Evolutionary conservation across 2,888 invertebrate genomes (phyloP).

Genomic region (Polyommatus icarus): DNA sequence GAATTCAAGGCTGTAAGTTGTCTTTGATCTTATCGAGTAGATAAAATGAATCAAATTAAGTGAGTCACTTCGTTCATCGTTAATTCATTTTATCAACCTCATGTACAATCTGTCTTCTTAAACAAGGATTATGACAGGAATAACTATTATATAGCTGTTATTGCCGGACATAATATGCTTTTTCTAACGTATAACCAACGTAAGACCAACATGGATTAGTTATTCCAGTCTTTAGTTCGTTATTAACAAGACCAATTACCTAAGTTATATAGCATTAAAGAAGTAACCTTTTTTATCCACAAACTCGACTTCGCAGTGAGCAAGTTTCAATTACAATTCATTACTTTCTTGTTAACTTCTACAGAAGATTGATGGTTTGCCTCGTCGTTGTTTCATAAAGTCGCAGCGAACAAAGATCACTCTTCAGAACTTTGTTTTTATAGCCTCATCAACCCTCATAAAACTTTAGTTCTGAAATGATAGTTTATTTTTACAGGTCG

Average conservation of each 20-base stretch:
- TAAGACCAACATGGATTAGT: no score
- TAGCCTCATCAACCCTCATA: constrained; percentile 5
- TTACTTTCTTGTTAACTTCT: constrained; percentile 21
- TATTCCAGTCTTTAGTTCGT: no score
- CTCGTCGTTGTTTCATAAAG: constrained; percentile 29
- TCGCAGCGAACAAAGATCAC: constrained; percentile 16
- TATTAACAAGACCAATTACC: no score
- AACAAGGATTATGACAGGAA: no score
- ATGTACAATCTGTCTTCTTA: no score
- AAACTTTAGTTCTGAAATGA: background rate
- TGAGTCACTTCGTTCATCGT: no score
- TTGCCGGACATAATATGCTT: no score
- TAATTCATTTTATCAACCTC: no score
- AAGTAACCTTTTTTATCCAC: background rate
- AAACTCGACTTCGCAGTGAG: background rate
- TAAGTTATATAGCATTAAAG: background rate
- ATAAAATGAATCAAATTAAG: no score
- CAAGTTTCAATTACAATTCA: constrained; percentile 19
- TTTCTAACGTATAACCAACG: no score
- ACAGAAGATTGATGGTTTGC: constrained; percentile 1
- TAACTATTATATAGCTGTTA: no score
- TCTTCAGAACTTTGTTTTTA: constrained; percentile 20
- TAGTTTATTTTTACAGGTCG: constrained; percentile 51
- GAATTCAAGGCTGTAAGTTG: constrained; percentile 46
- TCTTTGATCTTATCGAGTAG: background rate